Evolutionary conservation across 2,888 invertebrate species (phyloP), one percentile per base, ranked within the genome.

Genomic region (Aleiodes testaceus): DNA sequence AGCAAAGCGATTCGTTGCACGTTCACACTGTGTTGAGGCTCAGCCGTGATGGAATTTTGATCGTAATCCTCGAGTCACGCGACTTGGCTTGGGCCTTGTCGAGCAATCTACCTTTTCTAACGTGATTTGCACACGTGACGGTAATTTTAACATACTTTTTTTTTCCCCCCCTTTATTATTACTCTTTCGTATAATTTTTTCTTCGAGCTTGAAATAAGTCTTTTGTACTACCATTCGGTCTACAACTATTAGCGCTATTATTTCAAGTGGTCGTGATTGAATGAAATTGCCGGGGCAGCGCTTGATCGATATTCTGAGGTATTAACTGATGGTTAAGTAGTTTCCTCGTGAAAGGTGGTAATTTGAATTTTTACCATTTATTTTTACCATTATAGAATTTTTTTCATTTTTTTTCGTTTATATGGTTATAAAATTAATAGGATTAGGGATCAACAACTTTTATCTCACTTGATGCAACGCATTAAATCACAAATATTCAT

Each of bases 31-130:
- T 59, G 44, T 20, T 50, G 70, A 73, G 73, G 70, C 70, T 70
- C 64, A 73, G 65, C 64, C 74, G 74, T 75, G 75, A 75, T 75
- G 74, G 74, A 72, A 75, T 75, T 75, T 75, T 72, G 69, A 74
- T 75, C 73, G 75, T 70, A 70, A 59, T 72, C 67, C 61, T 30
- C 36, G 50, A 72, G 72, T 72, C 72, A 72, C 72, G 67, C 72
- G 72, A 72, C 64, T 68, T 64, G 45, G 52, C 64, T 64, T 64
- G 45, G 52, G 45, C 72, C 72, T 72, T 72, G 72, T 72, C 67
- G 72, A 72, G 67, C 72, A 72, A 53, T 63, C 64, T n/a, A 45
- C 50, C 47, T 68, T 3, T 36, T 36, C 36, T 36, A 72, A 67
- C 67, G 72, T 68, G 72, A 72, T 72, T 67, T 72, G 64, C 67